Evolutionary conservation across 2,797 vertebrate species (phyloP).

Genomic region (Scleropages formosus): DNA sequence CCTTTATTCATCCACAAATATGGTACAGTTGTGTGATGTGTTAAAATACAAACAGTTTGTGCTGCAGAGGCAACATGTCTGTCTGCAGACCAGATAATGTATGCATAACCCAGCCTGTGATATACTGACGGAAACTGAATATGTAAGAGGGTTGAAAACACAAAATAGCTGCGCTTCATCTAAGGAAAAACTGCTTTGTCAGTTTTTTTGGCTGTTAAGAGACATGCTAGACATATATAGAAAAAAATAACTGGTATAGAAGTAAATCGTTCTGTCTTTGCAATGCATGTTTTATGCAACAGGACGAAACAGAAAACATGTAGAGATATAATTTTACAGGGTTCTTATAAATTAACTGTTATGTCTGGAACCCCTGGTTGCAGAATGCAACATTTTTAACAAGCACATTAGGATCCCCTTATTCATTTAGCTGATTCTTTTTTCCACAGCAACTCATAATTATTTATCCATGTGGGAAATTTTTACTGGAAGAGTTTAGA

Average conservation of each 20-base stretch:
- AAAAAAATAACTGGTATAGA: conserved; percentile 50
- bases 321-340: conserved; percentile 13
- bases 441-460: too few relatives aligned
- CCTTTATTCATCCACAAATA: conserved; percentile 31
- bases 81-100: conserved; percentile 49
- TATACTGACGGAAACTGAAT: conserved; percentile 37
- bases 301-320: conserved; percentile 2
- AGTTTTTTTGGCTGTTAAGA: conserved; percentile 25
- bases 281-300: conserved; percentile 49
- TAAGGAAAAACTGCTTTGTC: conserved; percentile 45
- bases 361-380: neutral
- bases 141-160: conserved; percentile 53
- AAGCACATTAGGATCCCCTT: too few relatives aligned
- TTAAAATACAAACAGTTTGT: conserved; percentile 48
- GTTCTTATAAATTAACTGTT: neutral
- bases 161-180: conserved; percentile 47
- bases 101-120: conserved; percentile 36
- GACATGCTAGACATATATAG: conserved; percentile 22
- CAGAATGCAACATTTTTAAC: neutral
- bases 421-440: too few relatives aligned
- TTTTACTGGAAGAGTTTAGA: too few relatives aligned
- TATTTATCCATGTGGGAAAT: too few relatives aligned
- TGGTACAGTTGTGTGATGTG: conserved; percentile 39
- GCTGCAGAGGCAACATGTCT: conserved; percentile 57
- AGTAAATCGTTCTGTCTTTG: conserved; percentile 46